Conservation (phyloP, 2,888 invertebrate genomes). For the Reticulitermes lucifugus region DNA sequence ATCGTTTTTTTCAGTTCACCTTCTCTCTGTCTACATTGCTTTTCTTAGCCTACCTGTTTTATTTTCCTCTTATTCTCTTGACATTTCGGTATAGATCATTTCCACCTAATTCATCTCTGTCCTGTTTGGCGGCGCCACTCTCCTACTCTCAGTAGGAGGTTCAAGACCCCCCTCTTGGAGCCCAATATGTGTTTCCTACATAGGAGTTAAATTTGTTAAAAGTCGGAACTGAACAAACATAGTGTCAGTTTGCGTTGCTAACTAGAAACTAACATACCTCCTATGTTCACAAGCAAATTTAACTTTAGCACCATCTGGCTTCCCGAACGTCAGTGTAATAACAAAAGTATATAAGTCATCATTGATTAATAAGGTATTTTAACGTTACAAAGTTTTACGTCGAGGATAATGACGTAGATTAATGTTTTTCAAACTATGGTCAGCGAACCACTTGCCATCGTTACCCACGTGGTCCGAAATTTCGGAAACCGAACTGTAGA, state of each 20-base stretch:
- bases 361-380: no score
- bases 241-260: conserved; percentile 23
- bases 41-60: background rate
- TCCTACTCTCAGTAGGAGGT: conserved; percentile 5
- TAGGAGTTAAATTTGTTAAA: conserved; percentile 35
- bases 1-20: conserved; percentile 23
- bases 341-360: background rate
- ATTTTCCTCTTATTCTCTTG: conserved; percentile 4
- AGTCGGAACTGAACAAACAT: conserved; percentile 37
- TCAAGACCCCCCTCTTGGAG: conserved; percentile 22
- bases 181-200: conserved; percentile 20
- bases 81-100: conserved; percentile 43
- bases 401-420: no score
- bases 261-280: background rate
- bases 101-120: conserved; percentile 43
- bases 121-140: conserved; percentile 33
- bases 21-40: conserved; percentile 20
- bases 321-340: background rate
- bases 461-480: no score
- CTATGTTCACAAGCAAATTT: background rate
- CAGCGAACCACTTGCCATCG: no score
- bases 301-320: background rate
- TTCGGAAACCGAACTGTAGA: no score
- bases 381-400: no score
- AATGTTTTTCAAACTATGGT: no score